Conservation (phyloP, 2,797 vertebrate genomes). For the Myotis vivesi region DNA sequence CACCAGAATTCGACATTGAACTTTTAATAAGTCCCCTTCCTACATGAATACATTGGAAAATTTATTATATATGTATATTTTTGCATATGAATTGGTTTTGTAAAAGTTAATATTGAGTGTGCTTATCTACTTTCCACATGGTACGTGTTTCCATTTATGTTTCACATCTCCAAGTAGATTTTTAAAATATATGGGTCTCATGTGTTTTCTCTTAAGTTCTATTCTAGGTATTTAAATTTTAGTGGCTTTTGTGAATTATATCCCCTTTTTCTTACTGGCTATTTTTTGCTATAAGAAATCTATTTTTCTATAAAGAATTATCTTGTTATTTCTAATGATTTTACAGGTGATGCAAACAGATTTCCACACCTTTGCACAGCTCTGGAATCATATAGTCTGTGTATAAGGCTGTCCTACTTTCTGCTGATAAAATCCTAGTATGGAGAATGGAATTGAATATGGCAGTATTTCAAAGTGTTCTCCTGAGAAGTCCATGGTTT, state of each 20-base stretch:
- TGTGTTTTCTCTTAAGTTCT: slow-evolving; percentile 44
- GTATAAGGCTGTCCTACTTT: neutral
- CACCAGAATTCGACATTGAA: neutral
- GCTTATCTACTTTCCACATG: neutral
- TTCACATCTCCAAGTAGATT: neutral
- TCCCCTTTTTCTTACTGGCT: neutral
- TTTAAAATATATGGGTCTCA: neutral
- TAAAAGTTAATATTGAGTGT: neutral
- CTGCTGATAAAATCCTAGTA: neutral
- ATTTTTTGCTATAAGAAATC: neutral
- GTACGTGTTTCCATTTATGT: neutral
- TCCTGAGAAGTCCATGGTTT: slow-evolving; percentile 46
- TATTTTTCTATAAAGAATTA: neutral
- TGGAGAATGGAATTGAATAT: neutral
- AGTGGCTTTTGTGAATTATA: slow-evolving; percentile 42
- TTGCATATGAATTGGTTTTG: slow-evolving; percentile 13
- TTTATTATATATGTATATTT: neutral
- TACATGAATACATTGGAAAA: neutral
- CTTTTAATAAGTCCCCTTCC: neutral
- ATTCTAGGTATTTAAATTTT: slow-evolving; percentile 56
- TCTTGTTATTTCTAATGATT: slow-evolving; percentile 13
- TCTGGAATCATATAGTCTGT: neutral
- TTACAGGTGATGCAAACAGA: neutral
- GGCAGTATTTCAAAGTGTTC: slow-evolving; percentile 46
- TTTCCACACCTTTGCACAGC: neutral